Base-by-base conservation (phyloP, 2,888 invertebrate species). In the Cheilosia variabilis region DNA sequence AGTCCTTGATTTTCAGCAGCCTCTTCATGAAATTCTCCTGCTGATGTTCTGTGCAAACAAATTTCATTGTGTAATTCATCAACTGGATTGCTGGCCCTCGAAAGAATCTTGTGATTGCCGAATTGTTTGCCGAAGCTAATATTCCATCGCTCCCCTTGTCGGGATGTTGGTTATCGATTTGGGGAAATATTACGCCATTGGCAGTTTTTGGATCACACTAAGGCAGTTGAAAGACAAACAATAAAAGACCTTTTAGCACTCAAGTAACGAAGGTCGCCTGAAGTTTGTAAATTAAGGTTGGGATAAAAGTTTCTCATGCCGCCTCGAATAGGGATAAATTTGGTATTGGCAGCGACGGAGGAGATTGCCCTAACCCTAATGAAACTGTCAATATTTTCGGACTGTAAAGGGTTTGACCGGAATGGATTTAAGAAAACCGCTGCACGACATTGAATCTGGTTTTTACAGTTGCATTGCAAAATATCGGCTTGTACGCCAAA, bases 131-230 rank as follows among this genome's bases (percentile, higher is more conserved):
- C 17, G 9, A 4, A 57, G 57, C 24, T 75, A 57, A 47, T 65
- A 57, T 55, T 37, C 17, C 9, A 47, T 24, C 24, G 24, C 58
- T 13, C 43, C 53, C 31, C n/a, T 53, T 27, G 41, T 5, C n/a
- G 27, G 27, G 15, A 19, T 69, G 58, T 50, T 47, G 57, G 34
- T 24, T 69, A 57, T 69, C 69, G 69, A 69, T 69, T 68, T 47
- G 34, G 31, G 47, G 37, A 69, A 47, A 55, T 17, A 58, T 69
- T 58, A 66, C 4, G 24, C 41, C 41, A 34, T 34, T 50, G 34
- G 19, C 63, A 19, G 37, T 19, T 9, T 19, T 50, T 22, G 34
- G 19, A 47, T 47, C 47, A 19, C 47, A 47, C 47, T 9, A 19
- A 47, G 17, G 9, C 47, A 47, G 47, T 19, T 37, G 9, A 7